Conservation (phyloP, 2,888 invertebrate genomes). For the Chorisops tibialis region DNA sequence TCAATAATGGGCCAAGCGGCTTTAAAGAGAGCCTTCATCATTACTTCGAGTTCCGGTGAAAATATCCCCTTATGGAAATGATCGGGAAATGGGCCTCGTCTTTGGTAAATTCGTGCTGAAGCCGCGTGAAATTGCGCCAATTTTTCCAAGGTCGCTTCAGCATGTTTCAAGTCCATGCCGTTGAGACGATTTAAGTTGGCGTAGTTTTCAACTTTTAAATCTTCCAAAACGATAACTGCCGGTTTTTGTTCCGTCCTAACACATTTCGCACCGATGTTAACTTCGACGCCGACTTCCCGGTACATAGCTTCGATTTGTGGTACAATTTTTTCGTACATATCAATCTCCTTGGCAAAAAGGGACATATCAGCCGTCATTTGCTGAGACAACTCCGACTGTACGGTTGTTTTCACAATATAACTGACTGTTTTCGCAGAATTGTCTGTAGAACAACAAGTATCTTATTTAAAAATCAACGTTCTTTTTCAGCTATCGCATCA, state of each 20-base stretch:
- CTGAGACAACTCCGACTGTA: background rate
- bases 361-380: background rate
- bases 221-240: conserved; percentile 42
- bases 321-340: conserved; percentile 19
- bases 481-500: background rate
- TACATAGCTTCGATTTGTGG: too few species aligned
- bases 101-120: conserved; percentile 38
- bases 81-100: conserved; percentile 32
- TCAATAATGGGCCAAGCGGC: background rate
- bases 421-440: background rate
- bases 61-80: background rate
- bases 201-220: conserved; percentile 42
- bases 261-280: too few species aligned
- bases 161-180: conserved; percentile 41
- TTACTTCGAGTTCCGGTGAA: background rate
- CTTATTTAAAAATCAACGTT: background rate
- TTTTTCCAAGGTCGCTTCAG: conserved; percentile 39
- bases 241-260: background rate
- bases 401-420: background rate
- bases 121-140: conserved; percentile 47
- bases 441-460: background rate
- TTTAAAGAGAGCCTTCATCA: background rate
- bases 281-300: too few species aligned
- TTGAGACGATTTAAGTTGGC: conserved; percentile 41
- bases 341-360: conserved; percentile 26